These are phyloP conservation scores for Pelagia noctiluca DNA, from an alignment of 30 jellyfish, hydroid and myxozoan genomes.

Conservation along the genomic window DNA sequence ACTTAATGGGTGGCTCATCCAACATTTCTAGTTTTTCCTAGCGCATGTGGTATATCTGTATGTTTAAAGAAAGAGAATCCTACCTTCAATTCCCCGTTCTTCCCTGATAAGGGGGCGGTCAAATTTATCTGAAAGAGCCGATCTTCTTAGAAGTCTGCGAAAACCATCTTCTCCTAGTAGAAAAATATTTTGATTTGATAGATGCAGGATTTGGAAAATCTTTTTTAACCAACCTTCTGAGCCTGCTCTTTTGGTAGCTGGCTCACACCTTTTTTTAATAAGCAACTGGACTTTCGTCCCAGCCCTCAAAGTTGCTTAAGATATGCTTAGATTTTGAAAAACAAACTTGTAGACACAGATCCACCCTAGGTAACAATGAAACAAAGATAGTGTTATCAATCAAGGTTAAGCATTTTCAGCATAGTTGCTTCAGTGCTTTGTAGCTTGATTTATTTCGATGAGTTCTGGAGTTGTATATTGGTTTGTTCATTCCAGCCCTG, in stretches of 20 bases:
- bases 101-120: slow-evolving; percentile 93
- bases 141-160: slow-evolving; percentile 68
- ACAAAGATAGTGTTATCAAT: no score
- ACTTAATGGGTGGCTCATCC: background rate
- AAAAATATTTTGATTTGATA: background rate
- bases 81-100: slow-evolving; percentile 80
- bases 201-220: background rate
- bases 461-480: no score
- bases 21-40: background rate
- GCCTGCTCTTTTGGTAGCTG: background rate
- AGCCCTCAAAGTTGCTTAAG: background rate
- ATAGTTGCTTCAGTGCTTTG: no score
- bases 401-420: no score
- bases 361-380: no score
- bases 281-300: background rate
- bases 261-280: background rate
- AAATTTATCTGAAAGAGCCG: slow-evolving; percentile 80
- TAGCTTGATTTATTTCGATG: no score
- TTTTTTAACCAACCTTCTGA: background rate
- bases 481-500: no score
- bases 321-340: background rate
- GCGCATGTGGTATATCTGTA: background rate
- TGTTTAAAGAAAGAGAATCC: background rate
- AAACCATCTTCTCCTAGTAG: slow-evolving; percentile 73
- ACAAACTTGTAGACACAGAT: background rate